A percentile compares a stretch with the other conserved stretches of the same genome.
phyloP scores from a whole-genome alignment of 2,113 vertebrate species.

The Perca schrenkii region DNA sequence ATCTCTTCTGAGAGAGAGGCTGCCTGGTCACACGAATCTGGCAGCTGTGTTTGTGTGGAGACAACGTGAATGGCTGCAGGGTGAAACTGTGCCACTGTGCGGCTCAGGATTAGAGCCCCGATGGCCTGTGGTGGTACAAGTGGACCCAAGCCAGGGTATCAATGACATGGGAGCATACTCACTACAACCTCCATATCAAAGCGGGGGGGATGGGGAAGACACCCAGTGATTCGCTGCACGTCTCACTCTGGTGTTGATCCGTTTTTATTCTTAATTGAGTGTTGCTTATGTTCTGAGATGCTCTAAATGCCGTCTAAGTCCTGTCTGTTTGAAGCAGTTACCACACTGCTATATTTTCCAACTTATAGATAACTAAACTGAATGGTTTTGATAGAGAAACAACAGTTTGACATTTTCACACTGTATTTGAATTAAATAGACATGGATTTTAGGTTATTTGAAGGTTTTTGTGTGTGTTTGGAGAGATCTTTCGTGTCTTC shows the following conservation, averaged over 20 bases:
- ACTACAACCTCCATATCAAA: slow-evolving; percentile 59
- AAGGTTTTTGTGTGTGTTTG: background rate
- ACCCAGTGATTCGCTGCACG: background rate
- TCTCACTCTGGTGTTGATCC: background rate
- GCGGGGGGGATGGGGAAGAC: slow-evolving; percentile 8
- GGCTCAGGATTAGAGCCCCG: slow-evolving; percentile 76
- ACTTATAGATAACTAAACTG: background rate
- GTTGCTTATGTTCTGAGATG: background rate
- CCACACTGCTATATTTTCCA: background rate
- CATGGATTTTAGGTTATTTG: background rate
- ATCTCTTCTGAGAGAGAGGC: slow-evolving; percentile 64
- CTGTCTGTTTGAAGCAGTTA: background rate
- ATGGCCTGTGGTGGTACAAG: slow-evolving; percentile 71
- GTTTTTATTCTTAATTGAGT: background rate
- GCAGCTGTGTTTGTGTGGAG: slow-evolving; percentile 77
- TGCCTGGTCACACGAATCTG: slow-evolving; percentile 78
- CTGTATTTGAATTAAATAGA: background rate
- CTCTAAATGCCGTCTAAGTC: background rate
- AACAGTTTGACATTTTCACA: background rate
- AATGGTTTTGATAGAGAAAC: background rate
- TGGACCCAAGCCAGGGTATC: slow-evolving; percentile 76
- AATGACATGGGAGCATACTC: slow-evolving; percentile 69
- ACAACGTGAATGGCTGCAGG: slow-evolving; percentile 79
- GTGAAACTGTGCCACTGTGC: slow-evolving; percentile 77
- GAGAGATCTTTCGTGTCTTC: background rate